Base-by-base conservation (phyloP, 2,888 invertebrate genomes). In the Mesorhabditis spiculigera region DNA sequence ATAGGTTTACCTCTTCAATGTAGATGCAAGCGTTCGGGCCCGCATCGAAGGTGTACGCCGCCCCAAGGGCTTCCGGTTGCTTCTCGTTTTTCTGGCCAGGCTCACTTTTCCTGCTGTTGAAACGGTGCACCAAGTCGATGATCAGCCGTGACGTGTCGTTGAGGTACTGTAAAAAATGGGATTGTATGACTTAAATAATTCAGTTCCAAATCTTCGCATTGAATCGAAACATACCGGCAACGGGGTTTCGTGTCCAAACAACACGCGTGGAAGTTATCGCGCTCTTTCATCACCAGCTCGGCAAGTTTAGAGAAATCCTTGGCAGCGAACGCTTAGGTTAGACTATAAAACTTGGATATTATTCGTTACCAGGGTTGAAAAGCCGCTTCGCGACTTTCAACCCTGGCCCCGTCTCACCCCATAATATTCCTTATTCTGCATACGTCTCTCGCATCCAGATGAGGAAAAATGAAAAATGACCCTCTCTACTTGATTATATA, bases 1-100 rank as follows among this genome's bases (percentile, higher is more conserved):
- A n/a, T n/a, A 68, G 13, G 13, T 65, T 64, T n/a, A 70, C 75
- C 78, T 72, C 68, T 68, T 69, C 58, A 8, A 76, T n/a, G 68
- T 77, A 75, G 41, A 78, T 71, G 68, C 77, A 77, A 2, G 78
- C 80, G 68, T 80, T 80, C 64, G 80, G 78, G 58, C 80, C 80
- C 69, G 98, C 98, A 90, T 98, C 98, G 89, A 94, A 98, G 16
- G 97, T 96, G 86, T 99, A 99, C 0, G 95, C 94, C 5, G 93
- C 90, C 91, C 91, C 82, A 4, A 80, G 75, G n/a, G 73, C 63
- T 5, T 43, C 66, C n/a, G 45, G 28, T 4, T 64, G 50, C 2
- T 45, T n/a, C n/a, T n/a, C n/a, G n/a, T n/a, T n/a, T n/a, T n/a
- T n/a, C n/a, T n/a, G n/a, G n/a, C n/a, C n/a, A n/a, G n/a, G n/a